Evolutionary conservation across 1,140 invertebrate genomes (phyloP), one percentile per base, ranked within the genome.

Genomic region (Coboldia fuscipes): DNA sequence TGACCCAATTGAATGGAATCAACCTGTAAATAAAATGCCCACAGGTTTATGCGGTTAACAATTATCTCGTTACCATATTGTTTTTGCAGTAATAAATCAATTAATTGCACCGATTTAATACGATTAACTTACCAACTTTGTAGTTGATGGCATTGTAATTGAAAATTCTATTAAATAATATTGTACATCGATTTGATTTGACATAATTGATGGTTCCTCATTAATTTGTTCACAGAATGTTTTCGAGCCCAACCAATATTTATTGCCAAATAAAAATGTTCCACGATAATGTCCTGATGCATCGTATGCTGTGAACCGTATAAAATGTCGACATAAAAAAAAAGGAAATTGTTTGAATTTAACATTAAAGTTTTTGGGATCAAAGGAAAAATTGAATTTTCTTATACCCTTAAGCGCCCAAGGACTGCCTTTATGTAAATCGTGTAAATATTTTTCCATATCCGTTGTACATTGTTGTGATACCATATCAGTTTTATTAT

Each of bases 271-370:
- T 43, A 81, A 63, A 40, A 81, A 68, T 42, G 78, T 74, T 2
- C 75, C 72, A 2, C 68, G 70, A 53, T 84, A 84, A 32, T 75
- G 69, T n/a, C 78, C 80, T 16, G 76, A 80, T 2, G 78, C 71
- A 47, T 83, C 80, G 33, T 66, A 73, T 54, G 80, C 79, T 84
- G 62, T 10, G 66, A 16, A 17, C 30, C 12, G 15, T 24, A 19
- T 23, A 29, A 32, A 30, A 29, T 22, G 13, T 36, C 19, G 27
- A 36, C 17, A 19, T 26, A 29, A 36, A 30, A 30, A 29, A 21
- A 17, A 36, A 20, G 19, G 19, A 17, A 20, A 13, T 30, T 13
- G 7, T 13, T 16, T 29, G 24, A 27, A 19, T 35, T n/a, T 6
- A 18, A 18, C 8, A 18, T 12, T 15, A 21, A 16, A 33, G 17